Conservation (phyloP, 2,888 invertebrate species). For the Papilio protenor region DNA sequence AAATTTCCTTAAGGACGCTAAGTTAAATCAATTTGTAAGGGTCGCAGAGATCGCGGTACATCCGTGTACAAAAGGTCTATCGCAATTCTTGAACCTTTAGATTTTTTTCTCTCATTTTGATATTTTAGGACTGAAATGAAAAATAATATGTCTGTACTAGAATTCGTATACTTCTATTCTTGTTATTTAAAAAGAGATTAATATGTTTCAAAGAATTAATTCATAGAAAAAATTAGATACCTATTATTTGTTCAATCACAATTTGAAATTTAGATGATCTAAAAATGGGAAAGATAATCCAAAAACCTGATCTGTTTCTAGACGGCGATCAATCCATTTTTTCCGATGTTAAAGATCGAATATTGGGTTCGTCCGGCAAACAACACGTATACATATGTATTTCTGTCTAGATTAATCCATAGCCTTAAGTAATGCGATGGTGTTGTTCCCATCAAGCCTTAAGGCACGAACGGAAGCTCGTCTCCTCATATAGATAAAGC, state of each 20-base stretch:
- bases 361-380: not conserved
- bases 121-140: not conserved
- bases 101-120: not conserved
- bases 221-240: no score
- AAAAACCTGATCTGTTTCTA: not conserved
- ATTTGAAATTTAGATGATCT: no score
- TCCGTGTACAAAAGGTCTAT: constrained; percentile 54
- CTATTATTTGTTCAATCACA: no score
- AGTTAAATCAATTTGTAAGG: constrained; percentile 69
- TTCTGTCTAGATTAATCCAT: not conserved
- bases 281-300: not conserved
- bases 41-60: constrained; percentile 62
- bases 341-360: not conserved
- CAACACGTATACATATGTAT: not conserved
- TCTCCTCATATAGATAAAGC: constrained; percentile 68
- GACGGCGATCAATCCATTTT: not conserved
- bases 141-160: not conserved
- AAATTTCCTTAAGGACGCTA: constrained; percentile 34
- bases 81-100: not conserved
- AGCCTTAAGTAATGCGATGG: constrained; percentile 47
- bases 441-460: constrained; percentile 54
- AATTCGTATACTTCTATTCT: not conserved
- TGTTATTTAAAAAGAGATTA: not conserved
- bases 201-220: no score
- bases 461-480: constrained; percentile 48